Percentiles rank a stretch among this genome's conserved stretches.
Conservation (phyloP, 2,797 vertebrate genomes). For the Oreortyx pictus region DNA sequence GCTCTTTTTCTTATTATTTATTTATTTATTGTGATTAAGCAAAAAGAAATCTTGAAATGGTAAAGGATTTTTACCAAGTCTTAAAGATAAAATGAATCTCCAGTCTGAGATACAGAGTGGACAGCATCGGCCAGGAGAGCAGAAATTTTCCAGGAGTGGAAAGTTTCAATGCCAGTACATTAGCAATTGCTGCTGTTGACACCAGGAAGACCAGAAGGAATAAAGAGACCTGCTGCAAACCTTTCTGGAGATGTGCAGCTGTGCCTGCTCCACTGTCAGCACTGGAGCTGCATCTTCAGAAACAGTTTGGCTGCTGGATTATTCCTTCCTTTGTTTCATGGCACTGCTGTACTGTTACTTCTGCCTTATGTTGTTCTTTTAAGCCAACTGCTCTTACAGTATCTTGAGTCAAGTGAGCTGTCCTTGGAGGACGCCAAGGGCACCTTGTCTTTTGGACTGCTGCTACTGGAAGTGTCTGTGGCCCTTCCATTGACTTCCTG, state of each 20-base stretch:
- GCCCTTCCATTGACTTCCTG: neutral
- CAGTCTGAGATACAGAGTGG: neutral
- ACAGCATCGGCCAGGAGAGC: neutral
- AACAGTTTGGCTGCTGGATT: neutral
- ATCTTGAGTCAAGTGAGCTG: neutral
- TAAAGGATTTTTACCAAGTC: neutral
- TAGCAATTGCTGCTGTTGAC: neutral
- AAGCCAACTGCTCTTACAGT: conserved; percentile 5
- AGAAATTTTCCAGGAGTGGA: conserved; percentile 18
- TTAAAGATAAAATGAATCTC: conserved; percentile 14
- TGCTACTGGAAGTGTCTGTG: accelerated
- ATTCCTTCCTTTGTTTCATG: neutral
- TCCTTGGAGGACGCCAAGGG: neutral
- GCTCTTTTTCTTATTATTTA: neutral
- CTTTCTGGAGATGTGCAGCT: neutral
- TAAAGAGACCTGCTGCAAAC: neutral
- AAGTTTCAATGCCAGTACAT: neutral
- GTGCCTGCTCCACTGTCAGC: accelerated
- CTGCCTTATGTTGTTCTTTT: neutral
- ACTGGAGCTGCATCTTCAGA: neutral
- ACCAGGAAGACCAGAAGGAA: neutral
- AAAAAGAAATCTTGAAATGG: conserved; percentile 1
- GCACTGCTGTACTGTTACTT: neutral
- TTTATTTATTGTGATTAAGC: neutral
- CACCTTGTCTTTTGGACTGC: neutral